Base-by-base conservation (phyloP, 2,113 vertebrate genomes). In the Vireo altiloquus region DNA sequence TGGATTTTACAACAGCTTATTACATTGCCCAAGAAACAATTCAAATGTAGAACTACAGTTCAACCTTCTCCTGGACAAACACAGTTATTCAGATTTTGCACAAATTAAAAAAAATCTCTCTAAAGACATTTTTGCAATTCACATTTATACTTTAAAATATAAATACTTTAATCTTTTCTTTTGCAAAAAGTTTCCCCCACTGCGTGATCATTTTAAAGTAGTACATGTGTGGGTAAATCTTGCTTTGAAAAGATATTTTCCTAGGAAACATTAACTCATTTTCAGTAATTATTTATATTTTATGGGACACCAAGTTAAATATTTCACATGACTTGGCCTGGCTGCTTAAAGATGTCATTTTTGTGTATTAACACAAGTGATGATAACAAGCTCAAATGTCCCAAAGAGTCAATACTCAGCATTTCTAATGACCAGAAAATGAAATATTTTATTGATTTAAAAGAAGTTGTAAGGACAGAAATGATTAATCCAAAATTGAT, bases 381-480 rank as follows among this genome's bases (percentile, higher is more conserved):
- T 35, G 65, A 42, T 59, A 92, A 91, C 64, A 35, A 95, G 50
- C 50, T 35, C 52, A 60, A 82, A 83, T 6, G 39, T 57, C 44
- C 82, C 19, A 1, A 64, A 90, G 87, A 95, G 97, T 95, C 96
- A 90, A 95, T 82, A 91, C 56, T 82, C 80, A 85, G 95, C 88
- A 90, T 31, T 87, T 70, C 74, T 90, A 75, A 52, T 35, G 4
- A 89, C n/a, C 50, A 94, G 66, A 91, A 97, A 95, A 92, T 53
- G 6, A 90, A 95, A 82, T 96, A 94, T 94, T 96, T 85, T 91
- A 97, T 95, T 88, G 81, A 95, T 81, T 95, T 84, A n/a, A 94
- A 97, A 91, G 6, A 90, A 63, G 46, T 63, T 96, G 83, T 70
- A 74, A 89, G 49, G 95, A 80, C 37, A 95, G 74, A 94, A 94